phyloP scores from a whole-genome alignment of 2,113 vertebrate species.

The Callorhinus ursinus region DNA sequence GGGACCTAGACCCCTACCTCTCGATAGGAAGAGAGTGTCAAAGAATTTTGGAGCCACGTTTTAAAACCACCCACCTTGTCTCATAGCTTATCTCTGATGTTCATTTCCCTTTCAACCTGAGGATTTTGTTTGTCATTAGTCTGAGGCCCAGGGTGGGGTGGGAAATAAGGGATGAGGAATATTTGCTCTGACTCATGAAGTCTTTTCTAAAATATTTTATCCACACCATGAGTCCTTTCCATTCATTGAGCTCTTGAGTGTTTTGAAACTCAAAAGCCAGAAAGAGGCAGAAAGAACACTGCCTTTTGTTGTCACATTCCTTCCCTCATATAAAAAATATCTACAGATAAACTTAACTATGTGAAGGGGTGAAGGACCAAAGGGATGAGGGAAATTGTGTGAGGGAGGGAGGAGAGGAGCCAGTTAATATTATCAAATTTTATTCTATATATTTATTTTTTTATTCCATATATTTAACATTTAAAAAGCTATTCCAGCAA shows the following conservation, averaged over 20 bases:
- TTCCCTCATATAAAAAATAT: background rate
- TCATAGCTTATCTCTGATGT: conserved; percentile 9
- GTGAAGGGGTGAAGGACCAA: background rate
- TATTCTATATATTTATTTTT: background rate
- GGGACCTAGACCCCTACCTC: background rate
- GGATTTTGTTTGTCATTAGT: background rate
- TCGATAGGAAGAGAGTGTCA: background rate
- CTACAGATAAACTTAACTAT: background rate
- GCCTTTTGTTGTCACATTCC: background rate
- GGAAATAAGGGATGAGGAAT: background rate
- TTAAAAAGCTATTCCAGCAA: background rate
- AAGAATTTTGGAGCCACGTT: background rate
- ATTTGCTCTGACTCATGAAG: conserved; percentile 47
- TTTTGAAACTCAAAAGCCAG: conserved; percentile 50
- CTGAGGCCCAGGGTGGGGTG: conserved; percentile 1
- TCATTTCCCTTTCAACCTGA: background rate
- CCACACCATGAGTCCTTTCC: background rate
- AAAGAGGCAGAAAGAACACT: conserved; percentile 22
- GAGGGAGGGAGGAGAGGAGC: fast-evolving
- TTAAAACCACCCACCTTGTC: background rate
- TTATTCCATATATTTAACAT: background rate
- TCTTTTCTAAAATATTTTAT: conserved; percentile 48
- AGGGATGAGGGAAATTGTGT: background rate
- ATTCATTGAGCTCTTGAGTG: background rate
- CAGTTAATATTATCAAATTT: background rate